Evolutionary conservation across 2,797 vertebrate genomes (phyloP), one percentile per base, ranked within the genome.

Genomic region (Urosaurus nigricauda): DNA sequence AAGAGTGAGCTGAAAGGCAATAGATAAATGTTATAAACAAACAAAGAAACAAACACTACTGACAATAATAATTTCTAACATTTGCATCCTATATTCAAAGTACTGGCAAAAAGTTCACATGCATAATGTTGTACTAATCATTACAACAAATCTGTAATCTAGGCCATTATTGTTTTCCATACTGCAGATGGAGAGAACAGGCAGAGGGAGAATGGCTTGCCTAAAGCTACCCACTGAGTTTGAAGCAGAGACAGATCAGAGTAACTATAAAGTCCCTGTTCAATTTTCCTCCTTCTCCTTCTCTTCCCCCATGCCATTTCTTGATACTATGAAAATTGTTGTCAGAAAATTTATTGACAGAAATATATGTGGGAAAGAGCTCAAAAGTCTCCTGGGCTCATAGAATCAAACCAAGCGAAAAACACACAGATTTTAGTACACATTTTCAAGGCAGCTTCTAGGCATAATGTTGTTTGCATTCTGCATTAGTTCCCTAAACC

Each of bases 401-500:
- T 26, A 65, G 58, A 86, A 65, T 63, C 7, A 60, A 79, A 60
- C 29, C 16, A 24, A n/a, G 35, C n/a, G 26, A 85, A 56, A 56
- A 68, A 40, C 37, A 51, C n/a, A 63, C 37, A 37, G 51, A 56
- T 47, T 68, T 86, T 77, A 68, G 24, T 65, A 53, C 58, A 82
- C 51, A 75, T 56, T 89, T 81, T 89, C 82, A 35, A 56, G 63
- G 82, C 26, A 40, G 43, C 70, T 75, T 40, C 79, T 43, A 81
- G 84, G 58, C 83, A 80, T 85, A 89, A 63, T 81, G 58, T 53
- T 85, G 78, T 85, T 82, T 86, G 84, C 51, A 77, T 89, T 89
- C 87, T 90, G 51, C 75, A 83, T 90, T 90, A 90, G 53, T 70
- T 90, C 58, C n/a, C 58, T 73, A 89, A 89, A 81, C n/a, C 89